These are phyloP conservation scores for Chelmon rostratus DNA, from an alignment of 2,797 vertebrate genomes.

Conservation along the genomic window DNA sequence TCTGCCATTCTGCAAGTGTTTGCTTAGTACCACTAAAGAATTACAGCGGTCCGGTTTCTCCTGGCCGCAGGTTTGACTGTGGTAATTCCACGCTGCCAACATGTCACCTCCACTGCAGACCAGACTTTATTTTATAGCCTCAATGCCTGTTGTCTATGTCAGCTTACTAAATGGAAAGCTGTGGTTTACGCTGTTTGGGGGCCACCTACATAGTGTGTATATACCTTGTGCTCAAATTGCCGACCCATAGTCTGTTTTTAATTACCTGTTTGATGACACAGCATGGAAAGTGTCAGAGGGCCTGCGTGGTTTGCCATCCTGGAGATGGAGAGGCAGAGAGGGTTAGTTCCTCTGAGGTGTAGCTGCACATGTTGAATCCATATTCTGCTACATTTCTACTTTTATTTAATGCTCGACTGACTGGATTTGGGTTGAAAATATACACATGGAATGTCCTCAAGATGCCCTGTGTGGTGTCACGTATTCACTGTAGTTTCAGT, in stretches of 20 bases:
- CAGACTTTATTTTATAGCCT: constrained; percentile 12
- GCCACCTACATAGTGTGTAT: constrained; percentile 67
- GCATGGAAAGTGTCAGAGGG: constrained; percentile 66
- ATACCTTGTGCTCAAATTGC: constrained; percentile 51
- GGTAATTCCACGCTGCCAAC: constrained; percentile 44
- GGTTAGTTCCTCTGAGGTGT: constrained; percentile 3
- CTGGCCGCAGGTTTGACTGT: constrained; percentile 15
- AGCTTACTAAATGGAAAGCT: constrained; percentile 57
- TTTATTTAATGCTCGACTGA: not conserved
- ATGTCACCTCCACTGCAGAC: constrained; percentile 47
- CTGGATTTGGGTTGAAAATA: not conserved
- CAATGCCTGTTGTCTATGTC: constrained; percentile 8
- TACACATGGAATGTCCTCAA: not conserved
- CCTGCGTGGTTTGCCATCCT: constrained; percentile 22
- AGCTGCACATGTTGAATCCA: constrained; percentile 13
- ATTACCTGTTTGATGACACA: constrained; percentile 72
- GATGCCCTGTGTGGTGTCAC: not conserved
- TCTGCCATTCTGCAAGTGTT: constrained; percentile 38
- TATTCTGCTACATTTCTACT: not conserved
- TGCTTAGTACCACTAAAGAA: constrained; percentile 55
- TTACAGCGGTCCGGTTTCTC: constrained; percentile 47
- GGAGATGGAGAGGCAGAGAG: constrained; percentile 30
- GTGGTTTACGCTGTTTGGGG: constrained; percentile 26
- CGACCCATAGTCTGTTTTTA: constrained; percentile 65
- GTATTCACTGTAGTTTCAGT: not conserved